Evolutionary conservation across 2,797 vertebrate genomes (phyloP), one percentile per base, ranked within the genome.

Genomic region (Crenuchus spilurus): DNA sequence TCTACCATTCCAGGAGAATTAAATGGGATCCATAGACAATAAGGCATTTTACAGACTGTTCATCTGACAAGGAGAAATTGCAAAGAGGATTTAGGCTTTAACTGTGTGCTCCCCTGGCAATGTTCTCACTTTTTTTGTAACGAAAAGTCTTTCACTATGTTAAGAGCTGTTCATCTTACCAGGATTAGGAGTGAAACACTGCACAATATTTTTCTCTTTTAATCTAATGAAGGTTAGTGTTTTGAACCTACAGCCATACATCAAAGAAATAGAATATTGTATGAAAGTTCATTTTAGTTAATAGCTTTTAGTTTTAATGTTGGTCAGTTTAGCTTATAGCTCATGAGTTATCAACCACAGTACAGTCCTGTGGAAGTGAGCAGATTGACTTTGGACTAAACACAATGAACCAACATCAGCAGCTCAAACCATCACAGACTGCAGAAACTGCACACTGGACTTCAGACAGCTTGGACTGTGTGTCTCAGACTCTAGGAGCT

Each of bases 41-140:
- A 49, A 31, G 48, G 54, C n/a, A 22, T 69, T 78, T 78, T 62
- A 55, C 37, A 35, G 48, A 58, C 64, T 49, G 49, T 64, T 70
- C 46, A 48, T 30, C 42, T 6, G 51, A 57, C 65, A 77, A 75
- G 55, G 54, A 72, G 28, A 58, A 52, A 78, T 54, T 66, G 74
- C 58, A 42, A 30, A 52, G 62, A 55, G 63, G 54, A 66, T 73
- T 70, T 30, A 49, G 52, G 67, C 37, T 46, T 65, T 75, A 28
- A 24, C 51, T 26, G 35, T 39, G 13, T 10, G 18, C 48, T 57
- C 67, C 39, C 52, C 24, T 48, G 26, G 44, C 64, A 71, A 39
- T 41, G 31, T 66, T 66, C 44, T 24, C 30, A 28, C 22, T 18
- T 14, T 67, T 75, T 54, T 63, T 24, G 33, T 64, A 51, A 49